phyloP scores from a whole-genome alignment of 2,797 vertebrate species.

The Peromyscus attwateri region DNA sequence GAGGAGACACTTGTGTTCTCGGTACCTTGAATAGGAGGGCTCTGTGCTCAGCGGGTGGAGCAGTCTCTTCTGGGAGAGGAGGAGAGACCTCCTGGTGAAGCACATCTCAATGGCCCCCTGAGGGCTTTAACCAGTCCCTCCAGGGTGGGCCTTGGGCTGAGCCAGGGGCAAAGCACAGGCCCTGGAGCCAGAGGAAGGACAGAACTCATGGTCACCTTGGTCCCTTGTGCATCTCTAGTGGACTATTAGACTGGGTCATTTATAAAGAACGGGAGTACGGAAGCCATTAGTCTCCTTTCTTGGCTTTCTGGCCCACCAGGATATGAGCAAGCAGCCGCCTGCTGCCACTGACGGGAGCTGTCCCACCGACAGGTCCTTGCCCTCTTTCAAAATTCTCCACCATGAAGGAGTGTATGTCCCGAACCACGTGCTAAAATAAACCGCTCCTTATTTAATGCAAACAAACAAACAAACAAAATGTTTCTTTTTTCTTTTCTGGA shows the following conservation, averaged over 20 bases:
- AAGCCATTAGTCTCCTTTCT: neutral
- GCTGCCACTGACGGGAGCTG: neutral
- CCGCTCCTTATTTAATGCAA: neutral
- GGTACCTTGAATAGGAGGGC: too few relatives aligned
- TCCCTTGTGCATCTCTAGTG: neutral
- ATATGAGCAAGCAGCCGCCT: neutral
- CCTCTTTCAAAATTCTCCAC: neutral
- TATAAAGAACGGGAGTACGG: neutral
- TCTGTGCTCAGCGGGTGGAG: neutral
- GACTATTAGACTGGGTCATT: neutral
- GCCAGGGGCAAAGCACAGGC: neutral
- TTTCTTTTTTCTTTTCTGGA: neutral
- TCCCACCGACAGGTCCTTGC: neutral
- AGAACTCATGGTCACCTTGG: neutral
- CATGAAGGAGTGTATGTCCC: neutral
- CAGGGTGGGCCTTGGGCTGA: too few relatives aligned
- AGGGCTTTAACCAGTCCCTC: neutral
- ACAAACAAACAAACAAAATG: neutral
- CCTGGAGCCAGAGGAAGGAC: neutral
- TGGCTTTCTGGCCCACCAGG: neutral
- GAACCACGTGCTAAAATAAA: neutral
- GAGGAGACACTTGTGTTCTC: neutral
- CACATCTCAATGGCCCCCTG: too few relatives aligned
- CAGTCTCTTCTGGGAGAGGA: neutral
- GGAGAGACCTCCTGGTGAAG: neutral